Percentiles rank a stretch among this genome's conserved stretches.
These are phyloP conservation scores for Drosophila novamexicana DNA, from an alignment of 1,140 invertebrate species.

Conservation along the genomic window DNA sequence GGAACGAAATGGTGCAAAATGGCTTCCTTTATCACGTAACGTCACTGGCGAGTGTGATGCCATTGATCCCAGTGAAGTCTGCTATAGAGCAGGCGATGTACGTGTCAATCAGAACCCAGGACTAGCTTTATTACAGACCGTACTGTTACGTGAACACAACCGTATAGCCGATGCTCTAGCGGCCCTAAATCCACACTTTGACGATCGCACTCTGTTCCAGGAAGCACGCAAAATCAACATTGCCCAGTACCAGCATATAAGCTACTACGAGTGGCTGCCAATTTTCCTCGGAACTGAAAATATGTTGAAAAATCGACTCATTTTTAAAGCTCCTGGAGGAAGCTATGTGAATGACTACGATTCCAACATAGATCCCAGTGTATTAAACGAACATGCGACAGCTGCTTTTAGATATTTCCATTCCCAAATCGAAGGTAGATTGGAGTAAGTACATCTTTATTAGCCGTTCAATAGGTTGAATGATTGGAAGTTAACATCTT, in stretches of 20 bases:
- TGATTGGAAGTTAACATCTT: too few relatives aligned
- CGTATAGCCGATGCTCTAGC: constrained; percentile 90
- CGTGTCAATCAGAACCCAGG: constrained; percentile 95
- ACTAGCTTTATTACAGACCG: constrained; percentile 91
- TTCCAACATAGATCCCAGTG: constrained; percentile 89
- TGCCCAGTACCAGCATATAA: constrained; percentile 93
- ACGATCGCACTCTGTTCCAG: constrained; percentile 94
- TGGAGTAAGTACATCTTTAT: constrained; percentile 87
- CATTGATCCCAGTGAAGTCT: constrained; percentile 87
- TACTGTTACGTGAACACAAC: constrained; percentile 96
- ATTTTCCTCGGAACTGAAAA: constrained; percentile 90
- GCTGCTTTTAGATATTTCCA: constrained; percentile 96
- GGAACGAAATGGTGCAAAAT: constrained; percentile 87
- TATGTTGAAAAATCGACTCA: constrained; percentile 88
- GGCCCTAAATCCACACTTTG: constrained; percentile 93
- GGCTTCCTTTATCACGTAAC: constrained; percentile 89
- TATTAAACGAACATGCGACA: constrained; percentile 93
- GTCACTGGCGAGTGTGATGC: constrained; percentile 88
- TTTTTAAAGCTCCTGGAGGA: constrained; percentile 87
- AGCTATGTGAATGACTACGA: constrained; percentile 94
- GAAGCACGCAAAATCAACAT: constrained; percentile 92
- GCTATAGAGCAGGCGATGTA: constrained; percentile 91
- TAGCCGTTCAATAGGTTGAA: background rate
- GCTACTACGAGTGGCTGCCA: constrained; percentile 94
- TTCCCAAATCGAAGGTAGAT: constrained; percentile 90